Evolutionary conservation across 2,888 invertebrate genomes (phyloP), one percentile per base, ranked within the genome.

Genomic region (Sinopyrophorus schimmeli): DNA sequence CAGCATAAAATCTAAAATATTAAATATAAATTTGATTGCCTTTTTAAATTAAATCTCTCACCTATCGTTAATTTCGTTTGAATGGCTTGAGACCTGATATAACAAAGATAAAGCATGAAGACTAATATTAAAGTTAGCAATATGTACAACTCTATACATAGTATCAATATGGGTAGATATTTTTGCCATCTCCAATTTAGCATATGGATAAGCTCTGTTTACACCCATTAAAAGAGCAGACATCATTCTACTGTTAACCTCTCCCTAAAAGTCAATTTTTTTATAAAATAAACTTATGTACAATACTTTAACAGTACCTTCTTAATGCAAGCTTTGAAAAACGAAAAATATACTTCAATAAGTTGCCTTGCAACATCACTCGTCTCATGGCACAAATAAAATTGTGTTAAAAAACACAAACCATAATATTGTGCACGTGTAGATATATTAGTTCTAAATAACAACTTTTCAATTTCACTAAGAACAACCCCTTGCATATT

Each of bases 241-340:
- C 86, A 94, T 86, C 77, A 92, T 86, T 65, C 87, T 82, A 60
- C 83, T 86, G 64, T 92, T 87, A 0, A 92, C 82, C 52, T 91
- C 88, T 2, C 89, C 89, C 70, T 80, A 55, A 55, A 64, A 61
- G 50, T 10, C 14, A 26, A n/a, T 5, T 10, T 10, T 21, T 21
- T 21, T 21, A 21, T 3, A 21, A 3, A 2, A 21, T n/a, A 21
- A 12, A 10, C 20, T 31, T 9, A 11, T n/a, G 5, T 27, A n/a
- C 14, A 30, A 5, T 11, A 28, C 12, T 14, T 16, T 26, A 21
- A 1, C 10, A 24, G 10, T 62, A 84, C 86, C 77, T 83, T 86
- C 68, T 93, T 92, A 3, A 93, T 83, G 44, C 88, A 84, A 34
- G 92, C 89, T 75, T 94, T 95, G 77, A 99, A 99, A 70, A 98